Conservation (phyloP, 2,113 vertebrate genomes). For the Azemiops feae region DNA sequence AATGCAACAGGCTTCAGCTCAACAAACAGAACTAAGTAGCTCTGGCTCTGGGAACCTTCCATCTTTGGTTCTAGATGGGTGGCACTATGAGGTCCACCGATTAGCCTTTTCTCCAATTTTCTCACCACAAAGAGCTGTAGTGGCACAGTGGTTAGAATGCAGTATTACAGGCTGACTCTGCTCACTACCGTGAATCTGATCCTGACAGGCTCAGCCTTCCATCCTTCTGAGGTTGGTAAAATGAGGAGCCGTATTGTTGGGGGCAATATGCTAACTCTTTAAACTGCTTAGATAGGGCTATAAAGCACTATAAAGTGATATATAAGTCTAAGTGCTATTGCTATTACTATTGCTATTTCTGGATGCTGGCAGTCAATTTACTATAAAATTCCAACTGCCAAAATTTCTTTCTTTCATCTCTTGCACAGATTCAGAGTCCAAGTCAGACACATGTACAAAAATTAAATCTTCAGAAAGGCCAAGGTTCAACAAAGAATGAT, state of each 20-base stretch:
- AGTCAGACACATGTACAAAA: background rate
- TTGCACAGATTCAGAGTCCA: background rate
- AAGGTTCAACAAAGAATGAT: background rate
- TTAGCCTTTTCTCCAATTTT: no score
- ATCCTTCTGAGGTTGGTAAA: background rate
- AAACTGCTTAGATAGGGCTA: background rate
- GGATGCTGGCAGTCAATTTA: background rate
- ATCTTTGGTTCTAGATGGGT: background rate
- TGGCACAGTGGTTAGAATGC: background rate
- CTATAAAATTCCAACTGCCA: background rate
- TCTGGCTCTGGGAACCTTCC: no score
- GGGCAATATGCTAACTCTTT: background rate
- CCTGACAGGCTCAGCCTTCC: no score
- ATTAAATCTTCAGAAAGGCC: background rate
- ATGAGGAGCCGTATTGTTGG: background rate
- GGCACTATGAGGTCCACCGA: background rate
- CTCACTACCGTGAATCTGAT: background rate
- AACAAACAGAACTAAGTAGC: no score
- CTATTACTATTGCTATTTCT: background rate
- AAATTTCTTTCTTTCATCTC: background rate
- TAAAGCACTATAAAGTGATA: background rate
- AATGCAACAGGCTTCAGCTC: no score
- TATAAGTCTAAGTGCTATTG: background rate
- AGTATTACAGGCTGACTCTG: background rate
- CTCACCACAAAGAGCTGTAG: no score